Base-by-base conservation (phyloP, 2,888 invertebrate genomes). In the Dioctria linearis region DNA sequence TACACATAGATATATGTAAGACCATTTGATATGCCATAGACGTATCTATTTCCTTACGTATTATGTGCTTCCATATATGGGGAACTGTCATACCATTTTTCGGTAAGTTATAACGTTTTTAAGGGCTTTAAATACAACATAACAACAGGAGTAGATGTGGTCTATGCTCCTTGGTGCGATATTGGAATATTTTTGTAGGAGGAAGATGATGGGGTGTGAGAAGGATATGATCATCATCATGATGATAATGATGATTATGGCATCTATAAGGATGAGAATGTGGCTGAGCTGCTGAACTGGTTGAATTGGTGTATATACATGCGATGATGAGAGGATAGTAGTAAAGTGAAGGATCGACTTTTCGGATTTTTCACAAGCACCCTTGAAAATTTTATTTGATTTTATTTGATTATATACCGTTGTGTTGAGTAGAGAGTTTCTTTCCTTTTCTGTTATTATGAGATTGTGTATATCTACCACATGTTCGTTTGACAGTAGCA, bases 151-250 rank as follows among this genome's bases (percentile, higher is more conserved):
- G 61, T 75, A 75, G 79, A 67, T 79, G 61, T 59, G 80, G 79
- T 78, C 67, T 83, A 83, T 84, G 83, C 86, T 67, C 69, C 43
- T 71, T 71, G 71, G 75, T 75, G 59, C 43, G 59, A 75, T 75
- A 75, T 75, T 43, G 1, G 25, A 25, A 25, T 25, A 25, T 25
- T 25, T 25, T 25, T 25, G 0, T 1, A 25, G 25, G 25, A 25
- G 25, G 25, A 9, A 43, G 11, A 42, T 75, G 42, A 4, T 42
- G 43, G 75, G 42, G 75, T 83, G 83, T 83, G 87, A 87, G 86
- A 87, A 87, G 88, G 82, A 85, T 86, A 87, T 87, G 86, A 87
- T 86, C 87, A 86, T 87, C 85, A 85, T 84, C 80, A 86, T 85
- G 86, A 86, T 86, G 86, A 86, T 86, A 78, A 78, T 78, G 78